phyloP scores from a whole-genome alignment of 2,113 vertebrate species.

The Nothoprocta pentlandii region DNA sequence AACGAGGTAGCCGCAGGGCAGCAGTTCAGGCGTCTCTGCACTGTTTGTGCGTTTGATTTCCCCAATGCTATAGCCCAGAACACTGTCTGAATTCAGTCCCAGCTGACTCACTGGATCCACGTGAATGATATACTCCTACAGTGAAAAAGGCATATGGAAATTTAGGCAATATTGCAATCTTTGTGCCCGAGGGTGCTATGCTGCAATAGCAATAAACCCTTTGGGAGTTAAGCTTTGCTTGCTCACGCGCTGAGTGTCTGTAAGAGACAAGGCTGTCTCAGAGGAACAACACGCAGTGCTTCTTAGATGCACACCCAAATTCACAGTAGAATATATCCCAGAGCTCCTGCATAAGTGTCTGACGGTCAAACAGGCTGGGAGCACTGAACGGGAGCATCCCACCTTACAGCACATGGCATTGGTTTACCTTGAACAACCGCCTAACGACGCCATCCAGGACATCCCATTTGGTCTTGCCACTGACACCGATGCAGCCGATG shows the following conservation, averaged over 20 bases:
- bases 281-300: not conserved
- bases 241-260: not conserved
- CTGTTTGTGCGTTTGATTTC: conserved; percentile 85
- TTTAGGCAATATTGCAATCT: not conserved
- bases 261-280: not conserved
- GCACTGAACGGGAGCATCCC: rapidly evolving
- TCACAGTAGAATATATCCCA: too few species aligned
- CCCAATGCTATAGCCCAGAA: conserved; percentile 93
- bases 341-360: not conserved
- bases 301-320: not conserved
- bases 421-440: conserved; percentile 92
- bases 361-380: not conserved
- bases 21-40: conserved; percentile 88
- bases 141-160: not conserved
- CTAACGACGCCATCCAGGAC: conserved; percentile 95
- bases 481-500: conserved; percentile 96
- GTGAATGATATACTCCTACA: conserved; percentile 94
- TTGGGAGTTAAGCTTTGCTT: not conserved
- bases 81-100: conserved; percentile 93
- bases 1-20: conserved; percentile 96
- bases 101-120: conserved; percentile 93
- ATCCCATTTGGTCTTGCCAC: conserved; percentile 99
- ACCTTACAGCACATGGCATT: not conserved
- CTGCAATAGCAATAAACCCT: rapidly evolving
- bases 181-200: not conserved